These are phyloP conservation scores for Megalopta genalis DNA, from an alignment of 1,140 invertebrate genomes.

Conservation along the genomic window DNA sequence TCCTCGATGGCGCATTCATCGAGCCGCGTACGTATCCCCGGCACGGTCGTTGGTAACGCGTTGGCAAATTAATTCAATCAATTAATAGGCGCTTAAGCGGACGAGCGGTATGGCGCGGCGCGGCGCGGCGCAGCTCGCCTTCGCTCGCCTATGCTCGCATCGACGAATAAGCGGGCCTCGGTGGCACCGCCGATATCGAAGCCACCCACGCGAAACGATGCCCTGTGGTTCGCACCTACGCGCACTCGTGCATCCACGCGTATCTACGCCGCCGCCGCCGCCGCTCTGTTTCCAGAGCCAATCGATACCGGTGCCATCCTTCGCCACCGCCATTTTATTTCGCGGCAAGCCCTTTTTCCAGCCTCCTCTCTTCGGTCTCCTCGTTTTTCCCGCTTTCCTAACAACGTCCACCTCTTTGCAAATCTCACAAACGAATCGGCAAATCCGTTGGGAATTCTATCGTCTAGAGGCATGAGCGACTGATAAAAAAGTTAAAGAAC, in stretches of 20 bases:
- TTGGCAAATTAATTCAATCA: slow-evolving; percentile 70
- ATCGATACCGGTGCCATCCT: slow-evolving; percentile 74
- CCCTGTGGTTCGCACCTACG: slow-evolving; percentile 55
- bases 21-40: slow-evolving; percentile 13
- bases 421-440: too few relatives aligned
- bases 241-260: slow-evolving; percentile 18
- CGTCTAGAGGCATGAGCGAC: too few relatives aligned
- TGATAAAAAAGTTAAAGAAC: too few relatives aligned
- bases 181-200: slow-evolving; percentile 41
- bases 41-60: slow-evolving; percentile 38
- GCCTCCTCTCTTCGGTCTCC: too few relatives aligned
- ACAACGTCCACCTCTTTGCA: too few relatives aligned
- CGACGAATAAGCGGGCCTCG: slow-evolving; percentile 23
- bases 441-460: too few relatives aligned
- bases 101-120: slow-evolving; percentile 27
- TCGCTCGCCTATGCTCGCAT: not conserved
- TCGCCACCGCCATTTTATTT: slow-evolving; percentile 73
- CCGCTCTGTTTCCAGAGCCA: slow-evolving; percentile 57
- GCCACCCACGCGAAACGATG: slow-evolving; percentile 47
- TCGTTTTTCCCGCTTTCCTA: too few relatives aligned
- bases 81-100: slow-evolving; percentile 71
- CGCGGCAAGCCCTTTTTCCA: slow-evolving; percentile 64
- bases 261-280: slow-evolving; percentile 40
- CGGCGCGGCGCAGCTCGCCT: slow-evolving; percentile 29
- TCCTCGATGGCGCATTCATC: not conserved